Evolutionary conservation across 2,797 vertebrate genomes (phyloP).

Genomic region (Ambastaia sidthimunki): DNA sequence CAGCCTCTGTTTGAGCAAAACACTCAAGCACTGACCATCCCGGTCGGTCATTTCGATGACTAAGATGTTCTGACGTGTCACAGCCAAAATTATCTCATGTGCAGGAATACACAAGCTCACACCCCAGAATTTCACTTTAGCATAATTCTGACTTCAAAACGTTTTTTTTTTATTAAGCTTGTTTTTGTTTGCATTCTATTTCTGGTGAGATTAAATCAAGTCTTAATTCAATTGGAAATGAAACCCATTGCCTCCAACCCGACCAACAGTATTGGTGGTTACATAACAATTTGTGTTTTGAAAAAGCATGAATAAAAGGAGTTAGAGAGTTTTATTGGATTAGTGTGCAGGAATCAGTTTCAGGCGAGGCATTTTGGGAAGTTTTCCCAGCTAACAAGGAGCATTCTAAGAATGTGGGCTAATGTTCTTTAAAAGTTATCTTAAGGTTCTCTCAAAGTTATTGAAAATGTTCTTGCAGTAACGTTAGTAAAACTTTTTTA

Average conservation of each 20-base stretch:
- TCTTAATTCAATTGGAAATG: slow-evolving; percentile 17
- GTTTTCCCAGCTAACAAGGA: too few species aligned
- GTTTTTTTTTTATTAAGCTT: neutral
- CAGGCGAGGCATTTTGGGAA: too few species aligned
- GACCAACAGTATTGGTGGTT: neutral
- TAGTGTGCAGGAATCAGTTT: too few species aligned
- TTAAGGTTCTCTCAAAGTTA: too few species aligned
- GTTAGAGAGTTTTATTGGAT: neutral
- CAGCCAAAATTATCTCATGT: neutral
- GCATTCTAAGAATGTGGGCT: too few species aligned
- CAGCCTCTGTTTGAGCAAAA: slow-evolving; percentile 34
- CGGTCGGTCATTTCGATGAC: neutral
- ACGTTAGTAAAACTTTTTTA: too few species aligned
- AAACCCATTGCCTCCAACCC: neutral
- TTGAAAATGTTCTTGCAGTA: too few species aligned
- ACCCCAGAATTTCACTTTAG: neutral
- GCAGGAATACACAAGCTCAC: neutral
- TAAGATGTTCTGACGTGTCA: slow-evolving; percentile 1
- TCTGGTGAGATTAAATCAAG: slow-evolving; percentile 9
- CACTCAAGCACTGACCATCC: neutral
- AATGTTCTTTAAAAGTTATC: too few species aligned
- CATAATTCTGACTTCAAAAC: neutral
- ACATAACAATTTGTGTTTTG: neutral
- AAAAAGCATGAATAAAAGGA: neutral
- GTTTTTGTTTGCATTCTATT: neutral